Percentiles rank a stretch among this genome's conserved stretches.
Evolutionary conservation across 92 coral and sea anemone genomes (phyloP).

Genomic region (Heliopora coerulea): DNA sequence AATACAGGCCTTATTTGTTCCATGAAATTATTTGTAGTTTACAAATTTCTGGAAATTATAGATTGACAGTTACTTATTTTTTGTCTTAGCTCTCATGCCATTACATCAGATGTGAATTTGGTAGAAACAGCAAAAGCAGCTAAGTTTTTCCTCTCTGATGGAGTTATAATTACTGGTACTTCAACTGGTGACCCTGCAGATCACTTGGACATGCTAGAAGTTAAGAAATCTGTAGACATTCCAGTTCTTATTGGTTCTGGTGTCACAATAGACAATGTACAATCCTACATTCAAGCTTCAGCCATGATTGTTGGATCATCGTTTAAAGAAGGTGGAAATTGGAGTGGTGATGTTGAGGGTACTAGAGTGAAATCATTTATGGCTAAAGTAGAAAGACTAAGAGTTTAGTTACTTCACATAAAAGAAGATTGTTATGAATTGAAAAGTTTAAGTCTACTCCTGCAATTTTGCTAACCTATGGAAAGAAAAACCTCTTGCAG

Average conservation of each 20-base stretch:
- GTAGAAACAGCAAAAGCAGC: constrained; percentile 91
- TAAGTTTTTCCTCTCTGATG: constrained; percentile 89
- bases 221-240: constrained; percentile 72
- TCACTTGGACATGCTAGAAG: constrained; percentile 71
- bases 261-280: constrained; percentile 70
- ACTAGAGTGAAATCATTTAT: constrained; percentile 78
- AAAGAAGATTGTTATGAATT: not conserved
- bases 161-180: constrained; percentile 81
- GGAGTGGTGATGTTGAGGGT: constrained; percentile 85
- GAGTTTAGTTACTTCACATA: constrained; percentile 47
- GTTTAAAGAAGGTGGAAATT: constrained; percentile 91
- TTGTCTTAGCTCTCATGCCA: constrained; percentile 74
- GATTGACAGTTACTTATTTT: too few species aligned
- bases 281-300: constrained; percentile 74
- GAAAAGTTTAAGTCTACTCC: too few species aligned
- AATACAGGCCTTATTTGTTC: too few species aligned
- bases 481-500: too few species aligned
- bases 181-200: constrained; percentile 86
- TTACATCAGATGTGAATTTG: constrained; percentile 77
- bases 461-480: too few species aligned
- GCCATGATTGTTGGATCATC: constrained; percentile 88
- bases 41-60: too few species aligned
- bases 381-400: constrained; percentile 92
- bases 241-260: constrained; percentile 97
- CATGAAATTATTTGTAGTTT: too few species aligned